Percentiles rank a stretch among this genome's conserved stretches.
phyloP scores from a whole-genome alignment of 2,113 vertebrate species.

The Zosterops borbonicus region DNA sequence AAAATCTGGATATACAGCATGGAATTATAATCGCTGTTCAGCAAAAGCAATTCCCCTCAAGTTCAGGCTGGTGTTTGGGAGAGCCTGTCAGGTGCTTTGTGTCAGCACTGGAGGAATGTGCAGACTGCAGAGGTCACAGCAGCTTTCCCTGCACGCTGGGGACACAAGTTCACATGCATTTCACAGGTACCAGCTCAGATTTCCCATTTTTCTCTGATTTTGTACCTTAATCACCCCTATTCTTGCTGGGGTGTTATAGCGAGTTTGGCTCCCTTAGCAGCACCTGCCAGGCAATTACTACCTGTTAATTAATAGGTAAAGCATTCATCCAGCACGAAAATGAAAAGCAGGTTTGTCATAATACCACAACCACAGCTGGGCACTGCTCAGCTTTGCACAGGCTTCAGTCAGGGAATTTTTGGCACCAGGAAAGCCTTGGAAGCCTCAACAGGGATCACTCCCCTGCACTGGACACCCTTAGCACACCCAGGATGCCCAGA shows the following conservation, averaged over 20 bases:
- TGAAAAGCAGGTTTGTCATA: not conserved
- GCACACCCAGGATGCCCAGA: not conserved
- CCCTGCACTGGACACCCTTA: not conserved
- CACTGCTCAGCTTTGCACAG: not conserved
- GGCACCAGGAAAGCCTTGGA: not conserved
- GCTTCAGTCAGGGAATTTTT: not conserved
- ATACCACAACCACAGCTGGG: not conserved
- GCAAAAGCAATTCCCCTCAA: slow-evolving; percentile 43
- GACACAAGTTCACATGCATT: not conserved
- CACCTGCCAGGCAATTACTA: not conserved
- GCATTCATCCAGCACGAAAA: not conserved
- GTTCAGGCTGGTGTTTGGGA: not conserved
- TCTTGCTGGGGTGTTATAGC: not conserved
- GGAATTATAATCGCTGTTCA: slow-evolving; percentile 75
- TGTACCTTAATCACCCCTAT: not conserved
- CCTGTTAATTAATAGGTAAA: not conserved
- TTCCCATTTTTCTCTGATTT: not conserved
- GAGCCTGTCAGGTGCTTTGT: slow-evolving; percentile 40
- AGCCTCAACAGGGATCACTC: not conserved
- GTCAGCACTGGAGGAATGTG: not conserved
- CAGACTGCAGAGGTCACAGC: not conserved
- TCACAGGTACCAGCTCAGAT: not conserved
- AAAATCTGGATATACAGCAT: slow-evolving; percentile 75
- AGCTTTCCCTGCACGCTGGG: not conserved
- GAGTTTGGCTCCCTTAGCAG: not conserved